Percentiles rank a stretch among this genome's conserved stretches.
Conservation (phyloP, 2,888 invertebrate species). For the Pardosa pseudoannulata region DNA sequence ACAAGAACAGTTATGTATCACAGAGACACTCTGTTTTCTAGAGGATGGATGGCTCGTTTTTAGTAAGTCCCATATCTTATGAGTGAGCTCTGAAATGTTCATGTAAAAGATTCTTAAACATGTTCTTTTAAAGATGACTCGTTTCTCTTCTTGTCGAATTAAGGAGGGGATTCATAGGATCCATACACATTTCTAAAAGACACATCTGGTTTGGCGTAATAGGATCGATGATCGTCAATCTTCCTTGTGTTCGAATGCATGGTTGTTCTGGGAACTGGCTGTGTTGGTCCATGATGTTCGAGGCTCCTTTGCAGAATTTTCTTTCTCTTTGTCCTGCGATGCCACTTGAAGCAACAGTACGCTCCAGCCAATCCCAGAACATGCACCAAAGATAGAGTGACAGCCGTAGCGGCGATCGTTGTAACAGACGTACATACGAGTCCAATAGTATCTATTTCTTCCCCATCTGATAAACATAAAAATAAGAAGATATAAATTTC, state of each 20-base stretch:
- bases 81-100: too few species aligned
- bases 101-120: too few species aligned
- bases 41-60: too few species aligned
- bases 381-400: conserved; percentile 73
- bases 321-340: conserved; percentile 63
- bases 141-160: too few species aligned
- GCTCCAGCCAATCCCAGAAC: conserved; percentile 69
- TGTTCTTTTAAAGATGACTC: too few species aligned
- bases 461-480: conserved; percentile 35
- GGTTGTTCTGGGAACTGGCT: background rate
- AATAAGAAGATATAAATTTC: background rate
- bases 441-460: conserved; percentile 34
- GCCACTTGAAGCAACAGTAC: conserved; percentile 73
- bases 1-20: too few species aligned
- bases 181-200: conserved; percentile 70
- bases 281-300: conserved; percentile 2
- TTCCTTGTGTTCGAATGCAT: background rate
- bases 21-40: too few species aligned
- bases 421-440: conserved; percentile 73
- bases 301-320: conserved; percentile 56
- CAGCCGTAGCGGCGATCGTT: conserved; percentile 74
- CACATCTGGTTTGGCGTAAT: conserved; percentile 70
- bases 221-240: conserved; percentile 21
- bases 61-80: too few species aligned
- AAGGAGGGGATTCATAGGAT: conserved; percentile 63